Evolutionary conservation across 2,797 vertebrate species (phyloP), one percentile per base, ranked within the genome.

Genomic region (Bradypus variegatus): DNA sequence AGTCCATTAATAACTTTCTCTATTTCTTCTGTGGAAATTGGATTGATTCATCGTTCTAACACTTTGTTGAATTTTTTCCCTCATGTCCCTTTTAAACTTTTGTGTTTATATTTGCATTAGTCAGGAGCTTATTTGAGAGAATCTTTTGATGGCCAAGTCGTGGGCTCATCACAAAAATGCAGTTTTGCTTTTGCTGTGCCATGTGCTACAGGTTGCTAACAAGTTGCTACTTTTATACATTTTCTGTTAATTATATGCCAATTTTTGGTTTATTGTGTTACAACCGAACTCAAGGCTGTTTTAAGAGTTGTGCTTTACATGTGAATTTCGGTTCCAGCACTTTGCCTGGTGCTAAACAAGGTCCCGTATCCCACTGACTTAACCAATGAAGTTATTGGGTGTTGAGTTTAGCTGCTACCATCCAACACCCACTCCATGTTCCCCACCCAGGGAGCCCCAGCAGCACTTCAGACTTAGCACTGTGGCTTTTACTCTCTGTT

Each of bases 371-470:
- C 67, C 29, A 5, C 53, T n/a, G n/a, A 2, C 6, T 7, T 33
- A 45, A 14, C 7, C 18, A 33, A 23, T 65, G 11, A 62, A 23
- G 27, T 80, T 36, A 48, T 10, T 29, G 50, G 21, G 16, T 19
- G 23, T 7, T 23, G 67, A 45, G 6, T n/a, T 12, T n/a, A 19
- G 38, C 6, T 60, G 2, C 18, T 45, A 29, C 15, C 5, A 2
- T 1, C 14, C 23, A 48, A 8, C 2, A 10, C 11, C 29, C 15
- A 8, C 58, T 16, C 14, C 23, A 5, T 3, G 5, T 3, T 31
- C 33, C 31, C n/a, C 15, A 4, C 8, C 2, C 31, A 5, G 8
- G 4, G 12, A 41, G 13, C 1, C 1, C 8, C 29, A 36, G 21
- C 25, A 2, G 45, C 19, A 8, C 1, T 27, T 31, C 18, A 55